Base-by-base conservation (phyloP, 2,797 vertebrate species). In the Diplodus sargus region DNA sequence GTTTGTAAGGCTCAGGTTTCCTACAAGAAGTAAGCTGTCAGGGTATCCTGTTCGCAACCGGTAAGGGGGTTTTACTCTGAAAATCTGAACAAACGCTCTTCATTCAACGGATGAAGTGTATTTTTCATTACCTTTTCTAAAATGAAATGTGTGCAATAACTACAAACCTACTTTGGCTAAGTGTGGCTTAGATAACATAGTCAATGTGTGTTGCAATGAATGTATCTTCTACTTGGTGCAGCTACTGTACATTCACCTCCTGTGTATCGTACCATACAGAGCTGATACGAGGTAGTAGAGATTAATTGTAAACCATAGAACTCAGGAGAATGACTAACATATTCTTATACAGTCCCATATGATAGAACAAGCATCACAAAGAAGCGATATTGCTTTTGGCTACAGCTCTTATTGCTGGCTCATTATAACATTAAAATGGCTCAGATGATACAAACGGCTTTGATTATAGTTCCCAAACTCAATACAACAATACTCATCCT, bases 401-500 rank as follows among this genome's bases (percentile, higher is more conserved):
- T 87, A 73, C 56, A 88, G 83, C 79, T 85, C 89, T 91, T 93
- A 92, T 91, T 91, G 89, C 87, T 93, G 84, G 65, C 79, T 81
- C 82, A 69, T 85, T 70, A 79, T 52, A 71, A 85, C 57, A 80
- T 42, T 74, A 47, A 86, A 85, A 86, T 91, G 88, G 84, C 86
- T 91, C 87, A 88, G 88, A 91, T 87, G 85, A 76, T 69, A 45
- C 45, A 70, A 76, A 74, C 30, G 48, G 70, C 65, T 84, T 81
- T 34, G 45, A 79, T 63, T 75, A 57, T 52, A 72, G 47, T 72
- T 9, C 30, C 69, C 39, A 17, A 57, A 68, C 52, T 54, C 42
- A 34, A 48, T 14, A 59, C 54, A 66, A n/a, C 51, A 52, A 59
- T 5, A 59, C 34, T 64, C 51, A 58, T 66, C 39, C 20, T 63